These are phyloP conservation scores for Mus musculus DNA, from an alignment of 2,113 vertebrate genomes.

Conservation along the genomic window GRCm39 chr4:131416501-131417000, in stretches of 20 bases:
- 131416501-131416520: background rate
- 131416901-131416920: background rate
- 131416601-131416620: background rate
- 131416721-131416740: background rate
- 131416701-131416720: background rate
- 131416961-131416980: too few relatives aligned
- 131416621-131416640: accelerated
- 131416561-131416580: background rate
- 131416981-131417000: background rate
- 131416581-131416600: background rate
- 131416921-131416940: background rate
- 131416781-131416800: too few relatives aligned
- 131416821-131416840: too few relatives aligned
- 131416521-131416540: background rate
- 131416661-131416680: background rate
- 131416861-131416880: background rate
- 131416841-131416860: background rate
- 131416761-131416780: background rate
- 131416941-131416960: background rate
- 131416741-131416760: accelerated
- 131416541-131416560: background rate
- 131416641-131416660: background rate
- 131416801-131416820: too few relatives aligned
- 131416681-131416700: background rate
- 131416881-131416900: background rate